Evolutionary conservation across 2,888 invertebrate species (phyloP).

Genomic region (Barypeithes pellucidus): DNA sequence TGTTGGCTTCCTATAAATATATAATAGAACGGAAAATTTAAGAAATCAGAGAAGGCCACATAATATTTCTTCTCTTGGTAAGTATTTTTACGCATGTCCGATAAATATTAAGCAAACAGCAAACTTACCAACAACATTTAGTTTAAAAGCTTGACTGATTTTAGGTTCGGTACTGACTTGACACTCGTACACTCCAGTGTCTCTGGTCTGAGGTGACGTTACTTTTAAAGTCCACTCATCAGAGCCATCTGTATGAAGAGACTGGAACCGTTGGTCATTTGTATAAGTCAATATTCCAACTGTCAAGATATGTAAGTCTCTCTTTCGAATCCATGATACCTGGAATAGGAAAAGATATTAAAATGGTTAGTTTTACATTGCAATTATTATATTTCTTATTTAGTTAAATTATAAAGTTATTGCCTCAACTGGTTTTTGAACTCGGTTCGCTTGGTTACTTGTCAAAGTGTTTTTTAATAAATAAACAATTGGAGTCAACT

Average conservation of each 20-base stretch:
- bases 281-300: constrained; percentile 83
- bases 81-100: background rate
- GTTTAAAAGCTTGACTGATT: constrained; percentile 82
- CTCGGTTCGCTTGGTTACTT: too few relatives aligned
- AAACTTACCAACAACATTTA: constrained; percentile 84
- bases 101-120: background rate
- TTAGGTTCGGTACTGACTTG: constrained; percentile 87
- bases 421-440: too few relatives aligned
- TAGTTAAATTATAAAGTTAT: too few relatives aligned
- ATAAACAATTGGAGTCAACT: too few relatives aligned
- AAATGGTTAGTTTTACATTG: too few relatives aligned
- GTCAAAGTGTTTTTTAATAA: too few relatives aligned
- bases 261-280: constrained; percentile 82
- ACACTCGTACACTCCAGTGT: constrained; percentile 83
- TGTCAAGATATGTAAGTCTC: constrained; percentile 85
- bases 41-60: too few relatives aligned
- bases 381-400: too few relatives aligned
- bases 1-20: too few relatives aligned
- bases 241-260: constrained; percentile 80
- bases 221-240: constrained; percentile 84
- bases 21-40: too few relatives aligned
- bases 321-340: constrained; percentile 91
- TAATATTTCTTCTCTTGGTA: too few relatives aligned
- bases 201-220: constrained; percentile 79
- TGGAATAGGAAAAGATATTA: constrained; percentile 66